Percentiles rank a stretch among this genome's conserved stretches.
Evolutionary conservation across 2,888 invertebrate species (phyloP).

Genomic region (Eueremaeus valkanovi): DNA sequence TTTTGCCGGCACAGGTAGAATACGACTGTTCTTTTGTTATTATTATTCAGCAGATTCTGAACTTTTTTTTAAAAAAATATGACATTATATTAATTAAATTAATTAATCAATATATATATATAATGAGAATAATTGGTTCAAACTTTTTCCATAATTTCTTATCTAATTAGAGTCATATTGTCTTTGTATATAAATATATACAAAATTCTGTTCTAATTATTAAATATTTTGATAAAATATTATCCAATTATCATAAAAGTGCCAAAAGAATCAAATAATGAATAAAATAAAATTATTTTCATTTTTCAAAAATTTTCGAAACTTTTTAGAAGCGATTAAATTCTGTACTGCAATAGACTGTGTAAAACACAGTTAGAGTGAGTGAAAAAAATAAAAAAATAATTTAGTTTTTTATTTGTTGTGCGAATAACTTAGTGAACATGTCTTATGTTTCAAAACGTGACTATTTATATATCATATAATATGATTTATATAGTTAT

Average conservation of each 20-base stretch:
- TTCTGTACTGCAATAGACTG: too few species aligned
- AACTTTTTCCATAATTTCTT: neutral
- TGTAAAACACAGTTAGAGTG: neutral
- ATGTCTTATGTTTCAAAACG: constrained; percentile 36
- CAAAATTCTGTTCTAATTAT: neutral
- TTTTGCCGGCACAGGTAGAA: neutral
- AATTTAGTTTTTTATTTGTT: neutral
- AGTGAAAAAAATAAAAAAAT: neutral
- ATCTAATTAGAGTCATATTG: neutral
- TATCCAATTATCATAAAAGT: constrained; percentile 1
- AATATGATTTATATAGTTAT: constrained; percentile 24
- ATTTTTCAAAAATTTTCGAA: neutral
- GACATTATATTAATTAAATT: neutral
- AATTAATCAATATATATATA: neutral
- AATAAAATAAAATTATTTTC: neutral
- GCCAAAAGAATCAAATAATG: neutral
- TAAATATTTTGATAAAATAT: neutral
- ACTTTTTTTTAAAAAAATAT: too few species aligned
- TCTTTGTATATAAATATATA: neutral
- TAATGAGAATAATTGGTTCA: neutral
- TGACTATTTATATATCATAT: constrained; percentile 23
- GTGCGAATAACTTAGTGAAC: neutral
- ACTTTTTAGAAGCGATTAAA: too few species aligned
- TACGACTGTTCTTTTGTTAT: too few species aligned
- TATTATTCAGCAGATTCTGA: too few species aligned